Base-by-base conservation (phyloP, 1,140 invertebrate species). In the Drosophila orena region DNA sequence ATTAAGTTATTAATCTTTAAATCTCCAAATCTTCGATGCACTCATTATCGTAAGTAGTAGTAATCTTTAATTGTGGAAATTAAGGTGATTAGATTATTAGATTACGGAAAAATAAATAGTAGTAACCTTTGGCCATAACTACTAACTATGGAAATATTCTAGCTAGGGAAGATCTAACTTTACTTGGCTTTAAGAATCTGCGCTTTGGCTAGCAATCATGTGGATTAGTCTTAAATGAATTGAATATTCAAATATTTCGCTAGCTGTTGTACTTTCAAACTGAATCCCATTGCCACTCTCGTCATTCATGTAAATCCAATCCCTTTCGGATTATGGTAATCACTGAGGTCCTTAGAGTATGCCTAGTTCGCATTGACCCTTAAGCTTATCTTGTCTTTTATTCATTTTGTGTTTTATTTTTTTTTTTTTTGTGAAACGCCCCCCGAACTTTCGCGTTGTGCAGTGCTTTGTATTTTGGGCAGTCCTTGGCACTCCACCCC, bases 361-460 rank as follows among this genome's bases (percentile, higher is more conserved):
- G 49, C 43, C 14, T 12, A 37, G 40, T 59, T 68, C 72, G 72
- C 42, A 58, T 35, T 43, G 46, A 59, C 62, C 53, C 40, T 14
- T n/a, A 11, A 74, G 61, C 69, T 59, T 20, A 27, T 66, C 52
- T 66, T 49, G 30, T 40, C 38, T 69, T 42, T 46, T 30, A 30
- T 30, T 66, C 59, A 35, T 53, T 52, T 70, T 65, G 66, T 4
- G 24, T 4, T 24, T n/a, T n/a, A n/a, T n/a, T n/a, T n/a, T n/a
- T n/a, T 58, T 64, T 73, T 52, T 77, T 73, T 73, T 71, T 77
- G 77, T 62, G 65, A 46, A 75, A 80, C 69, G 74, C 77, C 84
- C 77, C 79, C 83, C 89, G 77, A 89, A 89, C 85, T 88, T 88
- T 84, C 77, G 81, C 79, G 70, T 52, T 46, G 42, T 76, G 61